Conservation (phyloP, 2,888 invertebrate genomes). For the Autographa pulchrina region DNA sequence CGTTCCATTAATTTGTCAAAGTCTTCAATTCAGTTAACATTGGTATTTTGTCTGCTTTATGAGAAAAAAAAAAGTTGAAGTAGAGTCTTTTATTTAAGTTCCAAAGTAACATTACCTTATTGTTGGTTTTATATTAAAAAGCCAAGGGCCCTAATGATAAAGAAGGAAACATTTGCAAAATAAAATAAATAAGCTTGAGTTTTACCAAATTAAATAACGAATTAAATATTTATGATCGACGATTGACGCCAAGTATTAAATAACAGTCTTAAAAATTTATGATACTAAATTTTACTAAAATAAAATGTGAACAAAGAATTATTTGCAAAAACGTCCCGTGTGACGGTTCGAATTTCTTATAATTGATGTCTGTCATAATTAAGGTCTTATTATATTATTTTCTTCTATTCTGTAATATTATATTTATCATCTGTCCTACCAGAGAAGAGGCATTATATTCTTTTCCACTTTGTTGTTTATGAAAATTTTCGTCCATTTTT, state of each 20-base stretch:
- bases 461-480: background rate
- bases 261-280: background rate
- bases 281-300: background rate
- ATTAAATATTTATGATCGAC: too few relatives aligned
- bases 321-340: background rate
- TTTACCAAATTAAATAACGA: background rate
- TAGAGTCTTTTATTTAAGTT: too few relatives aligned
- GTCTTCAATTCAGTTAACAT: conserved; percentile 12
- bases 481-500: background rate
- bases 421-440: background rate
- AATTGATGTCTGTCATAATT: background rate
- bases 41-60: background rate
- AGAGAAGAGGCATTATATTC: background rate
- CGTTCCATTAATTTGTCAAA: conserved; percentile 27
- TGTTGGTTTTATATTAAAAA: too few relatives aligned
- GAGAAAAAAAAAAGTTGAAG: too few relatives aligned
- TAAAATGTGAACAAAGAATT: background rate
- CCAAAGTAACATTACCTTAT: too few relatives aligned
- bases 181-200: too few relatives aligned
- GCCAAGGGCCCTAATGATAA: too few relatives aligned
- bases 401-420: background rate
- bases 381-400: background rate
- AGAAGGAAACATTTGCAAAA: too few relatives aligned
- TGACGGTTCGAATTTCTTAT: background rate
- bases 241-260: too few relatives aligned